Conservation (phyloP, 2,797 vertebrate genomes). For the Liparis tanakae region DNA sequence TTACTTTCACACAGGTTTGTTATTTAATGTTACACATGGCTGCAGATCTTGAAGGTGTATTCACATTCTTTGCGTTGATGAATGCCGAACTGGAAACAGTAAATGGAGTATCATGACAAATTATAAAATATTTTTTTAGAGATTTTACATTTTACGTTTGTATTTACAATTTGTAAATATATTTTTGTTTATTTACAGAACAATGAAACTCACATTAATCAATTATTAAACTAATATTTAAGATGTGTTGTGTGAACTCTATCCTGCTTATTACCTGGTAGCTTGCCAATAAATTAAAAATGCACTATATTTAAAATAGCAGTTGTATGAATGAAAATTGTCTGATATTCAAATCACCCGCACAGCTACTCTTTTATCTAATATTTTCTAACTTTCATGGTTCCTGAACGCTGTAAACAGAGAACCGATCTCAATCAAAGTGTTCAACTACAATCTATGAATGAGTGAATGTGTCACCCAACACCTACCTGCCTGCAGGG, state of each 20-base stretch:
- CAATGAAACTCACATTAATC: not conserved
- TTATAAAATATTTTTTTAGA: not conserved
- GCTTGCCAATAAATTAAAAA: not conserved
- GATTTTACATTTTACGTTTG: too few relatives aligned
- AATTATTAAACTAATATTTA: not conserved
- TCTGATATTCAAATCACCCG: not conserved
- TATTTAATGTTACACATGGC: not conserved
- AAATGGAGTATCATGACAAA: not conserved
- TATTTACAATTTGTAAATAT: not conserved
- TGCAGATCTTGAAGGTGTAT: not conserved
- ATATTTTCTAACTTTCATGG: not conserved
- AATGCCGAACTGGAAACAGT: not conserved
- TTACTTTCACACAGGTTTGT: too few relatives aligned
- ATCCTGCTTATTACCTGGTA: not conserved
- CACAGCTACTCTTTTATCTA: not conserved
- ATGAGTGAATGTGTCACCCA: not conserved
- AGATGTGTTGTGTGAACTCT: not conserved
- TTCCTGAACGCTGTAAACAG: not conserved
- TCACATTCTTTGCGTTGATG: not conserved
- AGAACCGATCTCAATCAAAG: not conserved
- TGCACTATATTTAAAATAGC: not conserved
- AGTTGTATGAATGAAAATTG: not conserved
- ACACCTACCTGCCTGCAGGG: constrained; percentile 18
- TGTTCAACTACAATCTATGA: not conserved
- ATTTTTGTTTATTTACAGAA: not conserved